Conservation (phyloP, 2,797 vertebrate species). For the Neosilurus hyrtlii region DNA sequence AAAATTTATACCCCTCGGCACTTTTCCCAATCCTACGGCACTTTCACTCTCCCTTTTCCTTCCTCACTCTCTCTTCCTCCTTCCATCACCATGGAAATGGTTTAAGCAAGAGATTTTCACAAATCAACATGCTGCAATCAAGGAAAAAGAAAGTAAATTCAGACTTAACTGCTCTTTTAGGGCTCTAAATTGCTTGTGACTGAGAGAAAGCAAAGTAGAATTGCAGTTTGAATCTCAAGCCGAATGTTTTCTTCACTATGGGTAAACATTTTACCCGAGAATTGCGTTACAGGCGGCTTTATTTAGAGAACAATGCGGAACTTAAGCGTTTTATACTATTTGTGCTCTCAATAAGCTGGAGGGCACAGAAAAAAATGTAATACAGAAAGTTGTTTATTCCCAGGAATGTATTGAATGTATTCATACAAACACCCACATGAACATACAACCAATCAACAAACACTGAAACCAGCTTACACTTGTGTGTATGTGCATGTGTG, state of each 20-base stretch:
- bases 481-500: neutral
- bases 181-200: slow-evolving; percentile 54
- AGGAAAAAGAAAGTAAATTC: slow-evolving; percentile 59
- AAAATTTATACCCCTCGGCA: neutral
- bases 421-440: neutral
- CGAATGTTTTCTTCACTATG: slow-evolving; percentile 35
- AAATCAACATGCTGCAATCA: slow-evolving; percentile 59
- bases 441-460: neutral
- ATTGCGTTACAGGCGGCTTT: slow-evolving; percentile 18
- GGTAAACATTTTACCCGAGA: slow-evolving; percentile 43
- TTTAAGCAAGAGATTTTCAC: slow-evolving; percentile 52
- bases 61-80: slow-evolving; percentile 16
- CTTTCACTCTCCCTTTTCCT: neutral
- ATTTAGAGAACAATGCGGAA: slow-evolving; percentile 34
- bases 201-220: slow-evolving; percentile 48
- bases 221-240: slow-evolving; percentile 35
- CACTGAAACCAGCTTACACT: neutral
- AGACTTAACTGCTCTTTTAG: slow-evolving; percentile 51
- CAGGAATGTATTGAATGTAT: neutral
- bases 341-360: slow-evolving; percentile 27
- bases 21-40: slow-evolving; percentile 11
- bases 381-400: slow-evolving; percentile 3
- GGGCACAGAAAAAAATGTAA: slow-evolving; percentile 26
- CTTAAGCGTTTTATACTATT: slow-evolving; percentile 3
- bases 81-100: slow-evolving; percentile 46